phyloP scores from a whole-genome alignment of 1,140 invertebrate genomes.

The Leptoteleia sp. region DNA sequence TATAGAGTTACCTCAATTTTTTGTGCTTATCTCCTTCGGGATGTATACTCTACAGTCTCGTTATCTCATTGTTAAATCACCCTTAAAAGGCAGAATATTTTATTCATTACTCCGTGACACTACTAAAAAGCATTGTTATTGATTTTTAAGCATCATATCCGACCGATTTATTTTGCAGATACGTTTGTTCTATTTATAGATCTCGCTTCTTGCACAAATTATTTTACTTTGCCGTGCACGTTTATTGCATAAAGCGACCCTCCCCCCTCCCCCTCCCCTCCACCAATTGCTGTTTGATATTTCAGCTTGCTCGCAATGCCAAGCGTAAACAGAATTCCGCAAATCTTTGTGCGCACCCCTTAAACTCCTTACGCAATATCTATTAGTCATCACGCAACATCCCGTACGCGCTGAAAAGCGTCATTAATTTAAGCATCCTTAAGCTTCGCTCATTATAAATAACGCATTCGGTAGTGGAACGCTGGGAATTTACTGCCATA shows the following conservation, averaged over 20 bases:
- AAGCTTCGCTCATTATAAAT: no score
- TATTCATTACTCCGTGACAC: conserved; percentile 61
- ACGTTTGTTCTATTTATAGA: conserved; percentile 41
- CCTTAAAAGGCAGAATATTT: conserved; percentile 64
- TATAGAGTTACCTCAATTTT: conserved; percentile 62
- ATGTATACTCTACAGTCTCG: conserved; percentile 70
- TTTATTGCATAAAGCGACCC: conserved; percentile 18
- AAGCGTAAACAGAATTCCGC: conserved; percentile 10
- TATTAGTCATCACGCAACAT: neutral
- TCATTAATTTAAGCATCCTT: conserved; percentile 6
- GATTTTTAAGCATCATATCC: conserved; percentile 59
- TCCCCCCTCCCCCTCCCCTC: no score
- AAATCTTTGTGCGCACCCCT: no score
- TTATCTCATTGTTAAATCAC: conserved; percentile 63
- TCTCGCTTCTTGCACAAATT: conserved; percentile 36
- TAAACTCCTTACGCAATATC: no score
- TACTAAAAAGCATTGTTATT: conserved; percentile 54
- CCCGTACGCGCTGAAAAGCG: conserved; percentile 10
- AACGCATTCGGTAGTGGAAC: conserved; percentile 13
- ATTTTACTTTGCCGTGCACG: conserved; percentile 39
- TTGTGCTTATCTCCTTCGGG: conserved; percentile 70
- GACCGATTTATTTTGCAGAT: conserved; percentile 53
- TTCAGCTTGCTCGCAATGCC: conserved; percentile 15
- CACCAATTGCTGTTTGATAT: conserved; percentile 9
- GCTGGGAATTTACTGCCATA: no score